These are phyloP conservation scores for Trinectes maculatus DNA, from an alignment of 2,113 vertebrate genomes.

Conservation along the genomic window DNA sequence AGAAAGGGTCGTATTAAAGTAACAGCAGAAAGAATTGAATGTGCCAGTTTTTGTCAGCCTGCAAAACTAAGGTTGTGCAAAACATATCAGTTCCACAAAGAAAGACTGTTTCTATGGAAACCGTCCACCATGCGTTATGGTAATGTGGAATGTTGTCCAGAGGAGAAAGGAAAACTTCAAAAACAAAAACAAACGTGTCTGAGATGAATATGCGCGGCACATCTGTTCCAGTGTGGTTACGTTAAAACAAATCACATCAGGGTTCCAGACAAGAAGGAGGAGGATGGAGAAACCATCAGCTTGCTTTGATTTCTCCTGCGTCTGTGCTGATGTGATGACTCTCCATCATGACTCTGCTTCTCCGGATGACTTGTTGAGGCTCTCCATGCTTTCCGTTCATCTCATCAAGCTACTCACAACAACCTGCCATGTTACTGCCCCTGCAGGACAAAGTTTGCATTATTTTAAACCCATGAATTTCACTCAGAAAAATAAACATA, in stretches of 20 bases:
- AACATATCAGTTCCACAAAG: slow-evolving; percentile 6
- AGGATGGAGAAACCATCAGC: slow-evolving; percentile 4
- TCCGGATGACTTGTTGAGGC: neutral
- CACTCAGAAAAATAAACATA: too few species aligned
- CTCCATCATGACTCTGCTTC: neutral
- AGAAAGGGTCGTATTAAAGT: slow-evolving; percentile 19
- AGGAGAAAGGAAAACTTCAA: slow-evolving; percentile 34
- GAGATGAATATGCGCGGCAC: slow-evolving; percentile 29
- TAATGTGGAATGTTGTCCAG: slow-evolving; percentile 36
- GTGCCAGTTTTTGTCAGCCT: too few species aligned
- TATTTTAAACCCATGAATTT: too few species aligned
- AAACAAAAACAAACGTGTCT: slow-evolving; percentile 14
- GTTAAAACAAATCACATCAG: slow-evolving; percentile 38
- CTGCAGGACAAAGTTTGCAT: too few species aligned
- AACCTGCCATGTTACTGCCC: too few species aligned
- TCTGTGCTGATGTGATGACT: neutral
- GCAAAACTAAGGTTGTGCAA: too few species aligned
- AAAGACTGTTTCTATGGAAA: slow-evolving; percentile 55
- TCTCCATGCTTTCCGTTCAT: neutral
- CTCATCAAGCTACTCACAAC: too few species aligned
- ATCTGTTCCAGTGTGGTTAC: slow-evolving; percentile 42
- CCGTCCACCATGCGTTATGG: slow-evolving; percentile 36
- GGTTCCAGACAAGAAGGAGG: slow-evolving; percentile 24
- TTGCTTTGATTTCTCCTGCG: slow-evolving; percentile 8
- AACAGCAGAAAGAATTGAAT: slow-evolving; percentile 22